phyloP scores from a whole-genome alignment of 1,140 invertebrate genomes.

The Drosophila paulistorum region DNA sequence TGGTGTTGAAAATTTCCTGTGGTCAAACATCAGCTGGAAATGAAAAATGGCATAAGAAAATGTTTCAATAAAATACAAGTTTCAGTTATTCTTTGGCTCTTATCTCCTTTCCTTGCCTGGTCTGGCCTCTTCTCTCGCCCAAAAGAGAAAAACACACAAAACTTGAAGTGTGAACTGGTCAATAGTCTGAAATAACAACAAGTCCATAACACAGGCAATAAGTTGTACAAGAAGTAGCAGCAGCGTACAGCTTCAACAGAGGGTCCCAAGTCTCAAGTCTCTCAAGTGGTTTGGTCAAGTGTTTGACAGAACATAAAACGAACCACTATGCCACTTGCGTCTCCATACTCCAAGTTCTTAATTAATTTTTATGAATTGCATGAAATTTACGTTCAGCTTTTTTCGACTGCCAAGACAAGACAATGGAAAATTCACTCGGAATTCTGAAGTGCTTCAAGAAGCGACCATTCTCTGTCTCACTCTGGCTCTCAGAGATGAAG shows the following conservation, averaged over 20 bases:
- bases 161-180: conserved; percentile 73
- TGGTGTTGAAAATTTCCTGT: conserved; percentile 11
- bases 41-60: conserved; percentile 74
- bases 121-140: background rate
- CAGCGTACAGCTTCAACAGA: background rate
- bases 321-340: conserved; percentile 10
- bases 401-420: conserved; percentile 41
- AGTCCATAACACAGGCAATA: conserved; percentile 79
- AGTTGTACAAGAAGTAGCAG: conserved; percentile 40
- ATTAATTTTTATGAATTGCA: conserved; percentile 81
- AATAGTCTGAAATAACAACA: conserved; percentile 80
- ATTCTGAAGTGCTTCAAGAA: conserved; percentile 18
- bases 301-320: conserved; percentile 47
- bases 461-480: conserved; percentile 24
- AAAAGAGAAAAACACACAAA: conserved; percentile 45
- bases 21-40: conserved; percentile 46
- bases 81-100: conserved; percentile 8
- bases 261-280: conserved; percentile 4
- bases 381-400: conserved; percentile 53
- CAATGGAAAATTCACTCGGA: conserved; percentile 17
- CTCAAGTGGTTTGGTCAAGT: conserved; percentile 58
- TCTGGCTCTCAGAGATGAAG: conserved; percentile 29
- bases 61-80: conserved; percentile 31
- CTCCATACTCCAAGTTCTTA: conserved; percentile 56
- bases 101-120: background rate